Base-by-base conservation (phyloP, 2,113 vertebrate genomes). In the Xenopus laevis region DNA sequence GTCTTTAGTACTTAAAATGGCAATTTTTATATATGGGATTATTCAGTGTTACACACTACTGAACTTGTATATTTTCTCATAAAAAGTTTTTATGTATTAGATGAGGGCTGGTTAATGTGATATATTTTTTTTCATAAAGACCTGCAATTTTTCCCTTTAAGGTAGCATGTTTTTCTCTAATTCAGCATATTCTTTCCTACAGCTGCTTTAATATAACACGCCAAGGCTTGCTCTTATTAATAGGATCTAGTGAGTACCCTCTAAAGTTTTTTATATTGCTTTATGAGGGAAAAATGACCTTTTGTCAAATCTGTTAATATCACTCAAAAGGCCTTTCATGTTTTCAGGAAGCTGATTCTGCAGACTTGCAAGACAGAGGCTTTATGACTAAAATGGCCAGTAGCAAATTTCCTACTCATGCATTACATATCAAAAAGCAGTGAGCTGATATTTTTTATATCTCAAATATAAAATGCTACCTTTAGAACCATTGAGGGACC, bases 311-410 rank as follows among this genome's bases (percentile, higher is more conserved):
- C 53, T 16, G 9, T n/a, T 55, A 55, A 55, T 55, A 55, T 55
- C 53, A 55, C 17, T 55, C 53, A 55, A 55, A 55, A 55, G 53
- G 53, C 53, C 53, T 55, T 55, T 55, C 53, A n/a, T 55, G 53
- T 55, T 55, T 55, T n/a, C 53, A 2, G 53, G 9, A 55, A 55
- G 53, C 53, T 55, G 53, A 55, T 55, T 55, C 53, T 55, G 53
- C 53, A 55, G 16, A 55, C 53, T 55, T 8, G 15, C 13, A 55
- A 55, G 53, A 9, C 17, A 4, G 53, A 55, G 17, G 53, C 53
- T 55, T 55, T 55, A n/a, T n/a, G 53, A 55, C 16, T 55, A 55
- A 55, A 55, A 55, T 55, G 53, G 53, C 53, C 53, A n/a, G 16
- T 55, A 55, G 53, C 53, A 55, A 55, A 55, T 55, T 55, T 55